These are phyloP conservation scores for Agriopis aurantiaria DNA, from an alignment of 2,888 invertebrate genomes.

Conservation along the genomic window DNA sequence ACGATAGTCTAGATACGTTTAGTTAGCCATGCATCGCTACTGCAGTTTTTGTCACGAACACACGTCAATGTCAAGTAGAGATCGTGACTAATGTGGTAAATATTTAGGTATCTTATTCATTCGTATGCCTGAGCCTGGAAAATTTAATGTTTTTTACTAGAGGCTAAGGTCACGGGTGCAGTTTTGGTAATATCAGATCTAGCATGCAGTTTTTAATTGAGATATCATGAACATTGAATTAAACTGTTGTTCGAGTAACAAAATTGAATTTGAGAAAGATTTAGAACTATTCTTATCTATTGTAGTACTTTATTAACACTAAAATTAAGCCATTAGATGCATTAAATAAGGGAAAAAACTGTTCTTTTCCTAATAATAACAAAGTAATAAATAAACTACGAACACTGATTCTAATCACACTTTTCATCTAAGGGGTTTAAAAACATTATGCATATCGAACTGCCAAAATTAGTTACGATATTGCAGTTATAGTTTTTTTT, in stretches of 20 bases:
- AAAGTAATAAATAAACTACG: background rate
- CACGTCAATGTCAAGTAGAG: conserved; percentile 46
- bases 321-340: background rate
- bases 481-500: too few species aligned
- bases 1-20: conserved; percentile 1
- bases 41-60: conserved; percentile 52
- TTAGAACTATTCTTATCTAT: too few species aligned
- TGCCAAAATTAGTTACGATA: too few species aligned
- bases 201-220: conserved; percentile 14
- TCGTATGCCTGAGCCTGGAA: conserved; percentile 4
- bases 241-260: conserved; percentile 1
- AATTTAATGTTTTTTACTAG: conserved; percentile 3
- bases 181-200: conserved; percentile 6
- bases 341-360: background rate
- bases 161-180: conserved; percentile 17
- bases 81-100: conserved; percentile 42
- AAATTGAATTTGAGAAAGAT: background rate
- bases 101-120: conserved; percentile 21
- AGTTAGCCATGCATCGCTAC: conserved; percentile 39
- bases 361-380: background rate
- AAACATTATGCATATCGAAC: too few species aligned
- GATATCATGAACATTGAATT: background rate
- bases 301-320: too few species aligned
- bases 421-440: too few species aligned
- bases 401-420: too few species aligned